Base-by-base conservation (phyloP, 2,113 vertebrate genomes). In the Oreochromis niloticus region DNA sequence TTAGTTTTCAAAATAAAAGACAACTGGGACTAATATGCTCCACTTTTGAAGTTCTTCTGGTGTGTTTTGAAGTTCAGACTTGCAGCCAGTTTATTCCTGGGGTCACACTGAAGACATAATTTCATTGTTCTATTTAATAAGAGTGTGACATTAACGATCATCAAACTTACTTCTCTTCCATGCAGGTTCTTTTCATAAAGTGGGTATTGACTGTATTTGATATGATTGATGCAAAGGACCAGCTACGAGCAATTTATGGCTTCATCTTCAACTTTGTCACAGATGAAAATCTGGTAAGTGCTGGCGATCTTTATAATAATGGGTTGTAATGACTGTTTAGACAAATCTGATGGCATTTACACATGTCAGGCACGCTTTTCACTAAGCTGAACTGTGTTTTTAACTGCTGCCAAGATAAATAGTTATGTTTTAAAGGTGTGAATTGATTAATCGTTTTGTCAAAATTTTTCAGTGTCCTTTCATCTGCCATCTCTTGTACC, bases 171-270 rank as follows among this genome's bases (percentile, higher is more conserved):
- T 39, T 39, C 6, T 66, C 39, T 41, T 68, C 4, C 9, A 8
- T 32, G 9, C 84, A 99, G 99, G 22, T 97, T 90, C 93, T 99
- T 81, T 99, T 99, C 92, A 91, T 98, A 79, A 97, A 96, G 89
- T 99, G 99, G 99, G 91, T 99, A 19, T 95, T 99, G 89, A 97
- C 98, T 3, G 22, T 99, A 87, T 99, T 98, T 96, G 98, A 99
- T 96, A 96, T 98, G 94, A 97, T 99, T 84, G 97, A 98, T 73
- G 92, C 85, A 48, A 99, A 98, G 90, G 97, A 98, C 17, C 90
- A 97, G 19, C 88, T 99, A 82, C 95, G 95, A 88, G 96, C 97
- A 2, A 95, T 99, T 68, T 99, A 99, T 90, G 97, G 98, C 84
- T 97, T 98, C 93, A 98, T 99, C 94, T 99, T 99, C 95, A 97